Evolutionary conservation across 2,797 vertebrate species (phyloP).

Genomic region (Carduelis carduelis): DNA sequence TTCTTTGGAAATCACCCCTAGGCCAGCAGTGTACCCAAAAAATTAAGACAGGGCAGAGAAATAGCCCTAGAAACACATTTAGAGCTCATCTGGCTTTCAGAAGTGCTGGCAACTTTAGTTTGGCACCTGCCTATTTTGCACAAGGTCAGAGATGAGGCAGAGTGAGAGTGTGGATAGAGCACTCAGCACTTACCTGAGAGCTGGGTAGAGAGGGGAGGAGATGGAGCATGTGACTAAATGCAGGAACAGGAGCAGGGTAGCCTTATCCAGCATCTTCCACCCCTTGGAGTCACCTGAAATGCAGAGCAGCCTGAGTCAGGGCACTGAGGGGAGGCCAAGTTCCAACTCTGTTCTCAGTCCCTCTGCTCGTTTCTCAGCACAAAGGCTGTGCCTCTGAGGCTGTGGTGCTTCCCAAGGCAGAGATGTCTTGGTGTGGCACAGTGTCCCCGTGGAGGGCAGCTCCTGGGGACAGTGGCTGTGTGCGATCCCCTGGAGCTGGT

Average conservation of each 20-base stretch:
- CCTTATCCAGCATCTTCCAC: conserved; percentile 82
- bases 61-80: not conserved
- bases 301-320: not conserved
- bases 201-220: conserved; percentile 80
- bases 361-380: not conserved
- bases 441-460: accelerated
- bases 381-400: accelerated
- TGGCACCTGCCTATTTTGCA: not conserved
- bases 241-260: conserved; percentile 81
- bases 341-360: not conserved
- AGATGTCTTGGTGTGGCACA: too few species aligned
- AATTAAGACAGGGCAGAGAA: not conserved
- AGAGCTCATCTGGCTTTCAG: not conserved
- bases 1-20: not conserved
- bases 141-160: not conserved
- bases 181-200: conserved; percentile 81
- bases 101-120: not conserved
- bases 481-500: not conserved
- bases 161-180: not conserved
- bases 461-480: not conserved
- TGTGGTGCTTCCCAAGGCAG: not conserved
- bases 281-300: conserved; percentile 32
- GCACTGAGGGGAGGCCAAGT: not conserved
- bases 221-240: conserved; percentile 79
- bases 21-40: not conserved